Evolutionary conservation across 2,797 vertebrate genomes (phyloP).

Genomic region (Gymnoscopelus microlampas): DNA sequence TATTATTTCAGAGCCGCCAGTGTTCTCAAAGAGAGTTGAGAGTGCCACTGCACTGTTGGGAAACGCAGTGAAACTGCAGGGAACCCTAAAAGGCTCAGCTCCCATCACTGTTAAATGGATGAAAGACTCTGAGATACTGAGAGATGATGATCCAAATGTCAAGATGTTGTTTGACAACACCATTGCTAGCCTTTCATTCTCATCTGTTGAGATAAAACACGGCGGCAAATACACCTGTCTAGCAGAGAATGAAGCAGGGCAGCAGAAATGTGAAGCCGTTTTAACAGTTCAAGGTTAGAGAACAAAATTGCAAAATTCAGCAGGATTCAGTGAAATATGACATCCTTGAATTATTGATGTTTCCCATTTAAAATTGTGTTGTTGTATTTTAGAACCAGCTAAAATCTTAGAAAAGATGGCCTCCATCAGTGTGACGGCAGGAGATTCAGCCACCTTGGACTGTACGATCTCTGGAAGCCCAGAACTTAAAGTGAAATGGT

Average conservation of each 20-base stretch:
- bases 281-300: slow-evolving; percentile 92
- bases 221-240: slow-evolving; percentile 91
- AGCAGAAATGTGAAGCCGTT: slow-evolving; percentile 90
- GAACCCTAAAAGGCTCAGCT: slow-evolving; percentile 89
- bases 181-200: slow-evolving; percentile 84
- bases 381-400: slow-evolving; percentile 88
- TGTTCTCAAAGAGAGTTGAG: slow-evolving; percentile 93
- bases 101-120: slow-evolving; percentile 91
- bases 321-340: too few relatives aligned
- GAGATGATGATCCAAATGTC: slow-evolving; percentile 88
- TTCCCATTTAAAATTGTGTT: slow-evolving; percentile 27
- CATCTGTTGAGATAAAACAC: slow-evolving; percentile 83
- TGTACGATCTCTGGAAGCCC: slow-evolving; percentile 91
- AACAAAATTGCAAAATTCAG: slow-evolving; percentile 27
- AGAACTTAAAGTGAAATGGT: slow-evolving; percentile 94
- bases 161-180: slow-evolving; percentile 88
- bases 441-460: slow-evolving; percentile 89
- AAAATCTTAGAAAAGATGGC: slow-evolving; percentile 90
- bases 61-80: slow-evolving; percentile 87
- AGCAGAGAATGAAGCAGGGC: slow-evolving; percentile 93
- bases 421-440: slow-evolving; percentile 91
- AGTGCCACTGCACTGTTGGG: slow-evolving; percentile 87
- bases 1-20: slow-evolving; percentile 88
- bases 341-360: neutral
- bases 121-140: slow-evolving; percentile 90